Conservation (phyloP, 2,797 vertebrate genomes). For the Micrastur ruficollis region DNA sequence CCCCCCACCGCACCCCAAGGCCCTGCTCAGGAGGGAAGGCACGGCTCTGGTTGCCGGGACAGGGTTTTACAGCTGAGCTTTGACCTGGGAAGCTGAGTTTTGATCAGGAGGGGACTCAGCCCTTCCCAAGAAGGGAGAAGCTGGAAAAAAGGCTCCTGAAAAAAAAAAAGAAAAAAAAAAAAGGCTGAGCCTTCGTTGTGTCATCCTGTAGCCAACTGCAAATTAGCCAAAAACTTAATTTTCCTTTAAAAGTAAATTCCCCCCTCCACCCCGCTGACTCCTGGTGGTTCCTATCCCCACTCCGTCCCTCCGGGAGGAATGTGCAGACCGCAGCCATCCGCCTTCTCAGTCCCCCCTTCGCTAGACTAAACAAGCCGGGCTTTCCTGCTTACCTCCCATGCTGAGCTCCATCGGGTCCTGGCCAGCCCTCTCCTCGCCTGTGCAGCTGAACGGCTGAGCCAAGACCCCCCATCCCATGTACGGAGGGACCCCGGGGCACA, state of each 20-base stretch:
- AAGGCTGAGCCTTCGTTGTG: background rate
- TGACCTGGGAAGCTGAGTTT: background rate
- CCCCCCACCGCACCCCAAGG: fast-evolving
- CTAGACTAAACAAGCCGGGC: slow-evolving; percentile 19
- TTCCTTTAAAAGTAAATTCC: background rate
- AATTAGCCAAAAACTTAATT: background rate
- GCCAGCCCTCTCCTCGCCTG: background rate
- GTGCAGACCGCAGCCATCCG: background rate
- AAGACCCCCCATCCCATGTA: fast-evolving
- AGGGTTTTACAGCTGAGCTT: background rate
- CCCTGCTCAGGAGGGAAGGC: too few relatives aligned
- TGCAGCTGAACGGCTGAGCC: background rate
- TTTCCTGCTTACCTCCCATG: background rate
- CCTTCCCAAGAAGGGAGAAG: background rate
- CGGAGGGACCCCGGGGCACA: fast-evolving
- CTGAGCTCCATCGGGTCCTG: background rate
- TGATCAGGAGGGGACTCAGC: background rate
- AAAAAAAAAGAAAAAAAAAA: too few relatives aligned
- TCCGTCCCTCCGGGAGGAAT: background rate
- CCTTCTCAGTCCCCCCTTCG: background rate
- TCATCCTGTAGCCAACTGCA: fast-evolving
- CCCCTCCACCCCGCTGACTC: fast-evolving
- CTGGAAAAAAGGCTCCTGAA: background rate
- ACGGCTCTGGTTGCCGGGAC: fast-evolving
- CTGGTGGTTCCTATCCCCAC: background rate